Evolutionary conservation across 2,113 vertebrate genomes (phyloP).

Genomic region (Calyptomena viridis): DNA sequence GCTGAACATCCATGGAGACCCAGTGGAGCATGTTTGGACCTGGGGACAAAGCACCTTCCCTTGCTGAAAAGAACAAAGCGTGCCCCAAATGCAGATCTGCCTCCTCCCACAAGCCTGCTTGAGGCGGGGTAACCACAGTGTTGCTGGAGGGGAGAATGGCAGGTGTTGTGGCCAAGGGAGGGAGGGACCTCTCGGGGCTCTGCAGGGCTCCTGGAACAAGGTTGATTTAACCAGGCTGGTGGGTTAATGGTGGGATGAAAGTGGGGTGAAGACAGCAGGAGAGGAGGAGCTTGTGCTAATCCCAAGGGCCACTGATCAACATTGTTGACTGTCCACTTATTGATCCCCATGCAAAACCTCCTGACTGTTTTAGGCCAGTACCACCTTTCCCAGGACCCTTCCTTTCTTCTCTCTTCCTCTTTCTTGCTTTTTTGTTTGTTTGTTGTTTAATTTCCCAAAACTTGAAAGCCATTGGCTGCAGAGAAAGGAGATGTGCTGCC

Average conservation of each 20-base stretch:
- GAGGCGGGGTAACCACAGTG: accelerated
- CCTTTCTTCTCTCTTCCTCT: neutral
- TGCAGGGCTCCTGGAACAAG: neutral
- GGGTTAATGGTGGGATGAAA: neutral
- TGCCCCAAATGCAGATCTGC: neutral
- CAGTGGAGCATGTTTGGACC: neutral
- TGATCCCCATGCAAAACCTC: neutral
- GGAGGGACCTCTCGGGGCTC: neutral
- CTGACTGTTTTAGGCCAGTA: conserved; percentile 58
- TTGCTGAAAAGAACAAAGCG: neutral
- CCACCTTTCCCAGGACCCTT: conserved; percentile 34
- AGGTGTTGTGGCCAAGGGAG: neutral
- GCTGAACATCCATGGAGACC: neutral
- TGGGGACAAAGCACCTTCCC: neutral
- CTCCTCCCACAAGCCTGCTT: too few species aligned
- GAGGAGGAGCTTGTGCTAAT: neutral
- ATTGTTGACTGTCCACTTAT: neutral
- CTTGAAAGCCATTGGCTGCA: conserved; percentile 67
- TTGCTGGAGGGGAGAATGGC: neutral
- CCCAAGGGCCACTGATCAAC: neutral
- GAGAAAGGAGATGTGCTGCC: neutral
- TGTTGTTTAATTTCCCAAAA: conserved; percentile 51
- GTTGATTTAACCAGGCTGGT: neutral
- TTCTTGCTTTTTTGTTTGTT: neutral
- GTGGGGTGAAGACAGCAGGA: neutral